These are phyloP conservation scores for Sympetrum striolatum DNA, from an alignment of 2,888 invertebrate genomes.

Conservation along the genomic window DNA sequence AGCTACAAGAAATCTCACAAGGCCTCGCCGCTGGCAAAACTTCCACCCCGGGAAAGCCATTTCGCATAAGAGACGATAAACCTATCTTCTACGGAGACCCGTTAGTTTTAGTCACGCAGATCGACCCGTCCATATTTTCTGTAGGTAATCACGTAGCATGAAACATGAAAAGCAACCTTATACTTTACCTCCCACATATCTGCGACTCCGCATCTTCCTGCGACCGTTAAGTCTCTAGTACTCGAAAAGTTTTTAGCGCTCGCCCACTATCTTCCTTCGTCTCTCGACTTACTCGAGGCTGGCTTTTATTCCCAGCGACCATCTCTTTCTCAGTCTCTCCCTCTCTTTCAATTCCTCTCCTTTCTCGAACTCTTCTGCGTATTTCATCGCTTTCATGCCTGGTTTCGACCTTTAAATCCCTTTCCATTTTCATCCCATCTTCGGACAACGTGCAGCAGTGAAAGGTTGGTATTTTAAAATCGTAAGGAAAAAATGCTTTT, in stretches of 20 bases:
- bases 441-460: too few relatives aligned
- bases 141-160: conserved; percentile 15
- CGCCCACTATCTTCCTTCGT: neutral
- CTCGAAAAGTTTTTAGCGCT: neutral
- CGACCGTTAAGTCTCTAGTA: neutral
- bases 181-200: neutral
- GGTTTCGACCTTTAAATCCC: neutral
- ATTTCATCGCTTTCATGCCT: neutral
- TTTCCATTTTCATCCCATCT: neutral
- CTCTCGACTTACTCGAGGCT: neutral
- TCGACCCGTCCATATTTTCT: conserved; percentile 18
- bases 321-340: neutral
- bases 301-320: neutral
- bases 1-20: neutral
- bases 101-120: conserved; percentile 11
- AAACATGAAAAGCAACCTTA: conserved; percentile 16
- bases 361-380: neutral
- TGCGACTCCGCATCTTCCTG: neutral
- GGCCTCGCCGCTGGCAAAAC: neutral
- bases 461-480: too few relatives aligned
- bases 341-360: too few relatives aligned
- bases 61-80: neutral
- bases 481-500: too few relatives aligned
- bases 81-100: neutral
- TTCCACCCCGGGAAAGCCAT: neutral